Conservation (phyloP, 2,797 vertebrate genomes). For the Paedocypris micromegethes region DNA sequence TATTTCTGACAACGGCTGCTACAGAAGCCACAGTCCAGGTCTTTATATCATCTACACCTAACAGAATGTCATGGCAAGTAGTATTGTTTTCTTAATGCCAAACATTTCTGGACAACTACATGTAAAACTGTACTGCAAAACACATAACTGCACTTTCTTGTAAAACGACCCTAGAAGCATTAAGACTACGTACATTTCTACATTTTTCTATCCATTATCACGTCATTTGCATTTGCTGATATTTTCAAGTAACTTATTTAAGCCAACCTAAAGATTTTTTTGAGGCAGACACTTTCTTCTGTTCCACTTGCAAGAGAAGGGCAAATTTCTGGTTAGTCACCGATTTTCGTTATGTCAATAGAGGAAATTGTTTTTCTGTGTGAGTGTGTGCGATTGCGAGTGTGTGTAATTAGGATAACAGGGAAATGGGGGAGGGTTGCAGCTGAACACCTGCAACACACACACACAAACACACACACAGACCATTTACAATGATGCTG, state of each 20-base stretch:
- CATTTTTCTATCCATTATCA: too few species aligned
- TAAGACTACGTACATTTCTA: too few species aligned
- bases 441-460: conserved; percentile 48
- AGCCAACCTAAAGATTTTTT: too few species aligned
- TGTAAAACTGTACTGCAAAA: too few species aligned
- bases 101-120: too few species aligned
- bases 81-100: too few species aligned
- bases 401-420: conserved; percentile 47
- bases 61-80: too few species aligned
- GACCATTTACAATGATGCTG: not conserved
- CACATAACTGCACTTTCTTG: too few species aligned
- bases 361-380: conserved; percentile 45
- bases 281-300: not conserved
- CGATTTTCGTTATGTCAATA: conserved; percentile 51
- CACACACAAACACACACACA: not conserved
- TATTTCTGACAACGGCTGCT: conserved; percentile 31
- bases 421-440: conserved; percentile 28
- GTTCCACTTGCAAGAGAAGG: conserved; percentile 57
- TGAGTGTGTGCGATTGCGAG: conserved; percentile 19
- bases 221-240: too few species aligned
- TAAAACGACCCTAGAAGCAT: too few species aligned
- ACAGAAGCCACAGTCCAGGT: conserved; percentile 26
- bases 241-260: too few species aligned
- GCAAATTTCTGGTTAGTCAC: conserved; percentile 55
- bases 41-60: not conserved